A percentile compares a stretch with the other conserved stretches of the same genome.
phyloP scores from a whole-genome alignment of 2,888 invertebrate genomes.

The Heliconius ethilla region DNA sequence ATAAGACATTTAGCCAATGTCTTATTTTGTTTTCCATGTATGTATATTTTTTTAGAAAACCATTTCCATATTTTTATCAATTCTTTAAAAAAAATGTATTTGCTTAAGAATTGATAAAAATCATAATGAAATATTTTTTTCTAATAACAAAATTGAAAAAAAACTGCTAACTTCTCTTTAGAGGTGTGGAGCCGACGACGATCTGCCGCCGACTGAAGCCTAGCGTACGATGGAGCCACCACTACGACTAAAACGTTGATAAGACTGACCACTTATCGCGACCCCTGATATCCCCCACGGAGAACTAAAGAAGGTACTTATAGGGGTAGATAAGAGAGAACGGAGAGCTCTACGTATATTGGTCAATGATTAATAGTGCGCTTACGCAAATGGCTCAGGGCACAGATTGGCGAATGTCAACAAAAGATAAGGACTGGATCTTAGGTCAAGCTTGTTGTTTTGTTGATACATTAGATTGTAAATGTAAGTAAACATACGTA shows the following conservation, averaged over 20 bases:
- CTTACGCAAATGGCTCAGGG: slow-evolving; percentile 78
- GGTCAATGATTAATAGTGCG: slow-evolving; percentile 59
- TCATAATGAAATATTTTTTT: background rate
- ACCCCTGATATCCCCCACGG: slow-evolving; percentile 47
- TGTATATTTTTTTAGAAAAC: no score
- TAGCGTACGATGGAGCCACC: slow-evolving; percentile 56
- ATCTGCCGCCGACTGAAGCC: slow-evolving; percentile 73
- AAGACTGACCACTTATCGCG: slow-evolving; percentile 54
- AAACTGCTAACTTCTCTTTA: slow-evolving; percentile 47
- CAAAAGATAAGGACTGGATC: slow-evolving; percentile 62
- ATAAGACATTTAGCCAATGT: no score
- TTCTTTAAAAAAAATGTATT: no score
- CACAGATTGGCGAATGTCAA: slow-evolving; percentile 73
- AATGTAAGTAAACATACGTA: slow-evolving; percentile 30
- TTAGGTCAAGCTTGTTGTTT: slow-evolving; percentile 66
- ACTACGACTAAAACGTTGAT: slow-evolving; percentile 69
- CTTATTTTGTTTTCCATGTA: no score
- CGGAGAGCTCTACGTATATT: slow-evolving; percentile 49
- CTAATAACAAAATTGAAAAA: background rate
- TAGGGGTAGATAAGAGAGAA: slow-evolving; percentile 18
- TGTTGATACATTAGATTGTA: slow-evolving; percentile 25
- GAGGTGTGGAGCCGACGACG: slow-evolving; percentile 70
- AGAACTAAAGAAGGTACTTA: slow-evolving; percentile 1
- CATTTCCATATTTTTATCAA: no score
- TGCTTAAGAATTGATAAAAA: no score